These are phyloP conservation scores for Sciaenops ocellatus DNA, from an alignment of 2,797 vertebrate genomes.

Conservation along the genomic window DNA sequence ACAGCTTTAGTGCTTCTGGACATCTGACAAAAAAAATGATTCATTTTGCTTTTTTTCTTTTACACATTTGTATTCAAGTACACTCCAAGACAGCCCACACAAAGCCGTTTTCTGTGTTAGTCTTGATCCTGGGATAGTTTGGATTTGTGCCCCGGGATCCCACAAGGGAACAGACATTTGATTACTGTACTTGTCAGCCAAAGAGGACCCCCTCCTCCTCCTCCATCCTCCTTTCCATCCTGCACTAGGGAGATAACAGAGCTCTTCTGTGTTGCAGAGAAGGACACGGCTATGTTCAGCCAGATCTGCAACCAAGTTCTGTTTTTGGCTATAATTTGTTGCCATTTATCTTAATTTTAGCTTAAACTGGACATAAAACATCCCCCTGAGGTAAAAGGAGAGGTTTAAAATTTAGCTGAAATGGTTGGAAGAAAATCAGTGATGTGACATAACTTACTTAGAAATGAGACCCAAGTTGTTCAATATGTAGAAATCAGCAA, in stretches of 20 bases:
- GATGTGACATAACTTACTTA: too few relatives aligned
- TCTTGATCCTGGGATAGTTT: slow-evolving; percentile 58
- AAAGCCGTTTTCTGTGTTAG: slow-evolving; percentile 61
- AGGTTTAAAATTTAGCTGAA: background rate
- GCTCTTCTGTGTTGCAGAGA: slow-evolving; percentile 53
- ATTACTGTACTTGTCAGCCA: slow-evolving; percentile 73
- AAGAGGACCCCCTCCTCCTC: slow-evolving; percentile 46
- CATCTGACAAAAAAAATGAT: slow-evolving; percentile 34
- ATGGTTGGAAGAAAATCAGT: background rate
- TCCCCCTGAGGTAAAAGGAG: background rate
- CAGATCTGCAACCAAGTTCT: slow-evolving; percentile 37
- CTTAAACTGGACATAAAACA: slow-evolving; percentile 17
- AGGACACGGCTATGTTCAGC: slow-evolving; percentile 21
- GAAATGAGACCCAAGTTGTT: background rate
- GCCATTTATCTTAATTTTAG: slow-evolving; percentile 22
- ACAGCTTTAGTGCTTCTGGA: slow-evolving; percentile 17
- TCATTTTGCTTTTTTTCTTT: slow-evolving; percentile 23
- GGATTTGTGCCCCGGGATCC: slow-evolving; percentile 56
- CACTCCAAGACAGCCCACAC: slow-evolving; percentile 49
- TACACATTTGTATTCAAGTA: slow-evolving; percentile 33
- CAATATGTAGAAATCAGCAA: background rate
- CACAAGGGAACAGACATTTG: slow-evolving; percentile 67
- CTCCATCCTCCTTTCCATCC: slow-evolving; percentile 29
- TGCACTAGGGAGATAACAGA: slow-evolving; percentile 69
- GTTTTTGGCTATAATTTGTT: slow-evolving; percentile 27